Conservation (phyloP, 1,140 invertebrate species). For the Bombus confusus region DNA sequence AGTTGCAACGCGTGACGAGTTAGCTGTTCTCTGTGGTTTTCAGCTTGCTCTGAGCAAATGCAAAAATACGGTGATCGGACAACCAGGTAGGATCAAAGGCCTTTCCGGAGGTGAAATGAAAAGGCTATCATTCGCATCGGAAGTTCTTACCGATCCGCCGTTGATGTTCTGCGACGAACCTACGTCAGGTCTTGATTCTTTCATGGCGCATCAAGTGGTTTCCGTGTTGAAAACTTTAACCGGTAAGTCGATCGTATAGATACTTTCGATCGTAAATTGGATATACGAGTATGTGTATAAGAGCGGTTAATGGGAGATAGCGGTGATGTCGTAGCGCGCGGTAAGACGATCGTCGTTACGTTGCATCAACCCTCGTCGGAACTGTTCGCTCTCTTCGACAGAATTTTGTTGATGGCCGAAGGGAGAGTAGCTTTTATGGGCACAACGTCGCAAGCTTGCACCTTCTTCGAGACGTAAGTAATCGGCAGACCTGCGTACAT, state of each 20-base stretch:
- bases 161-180: constrained; percentile 99
- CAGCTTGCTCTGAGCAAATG: constrained; percentile 93
- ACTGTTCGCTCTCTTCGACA: constrained; percentile 96
- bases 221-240: constrained; percentile 91
- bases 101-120: constrained; percentile 98
- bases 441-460: constrained; percentile 88
- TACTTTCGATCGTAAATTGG: background rate
- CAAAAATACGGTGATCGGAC: constrained; percentile 93
- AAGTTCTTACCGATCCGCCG: constrained; percentile 96
- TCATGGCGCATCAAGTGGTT: constrained; percentile 94
- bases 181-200: constrained; percentile 94
- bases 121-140: constrained; percentile 96
- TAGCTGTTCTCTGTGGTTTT: constrained; percentile 4
- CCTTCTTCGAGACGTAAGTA: constrained; percentile 92
- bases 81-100: constrained; percentile 92
- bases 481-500: background rate
- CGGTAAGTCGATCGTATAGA: constrained; percentile 66
- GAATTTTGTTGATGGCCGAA: constrained; percentile 94
- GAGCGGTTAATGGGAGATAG: background rate
- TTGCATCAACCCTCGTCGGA: constrained; percentile 98
- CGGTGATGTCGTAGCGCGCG: constrained; percentile 72
- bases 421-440: constrained; percentile 96
- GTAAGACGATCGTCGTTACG: constrained; percentile 96
- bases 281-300: background rate
- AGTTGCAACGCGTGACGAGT: no score